phyloP scores from a whole-genome alignment of 2,797 vertebrate species.

The Epinephelus coioides region DNA sequence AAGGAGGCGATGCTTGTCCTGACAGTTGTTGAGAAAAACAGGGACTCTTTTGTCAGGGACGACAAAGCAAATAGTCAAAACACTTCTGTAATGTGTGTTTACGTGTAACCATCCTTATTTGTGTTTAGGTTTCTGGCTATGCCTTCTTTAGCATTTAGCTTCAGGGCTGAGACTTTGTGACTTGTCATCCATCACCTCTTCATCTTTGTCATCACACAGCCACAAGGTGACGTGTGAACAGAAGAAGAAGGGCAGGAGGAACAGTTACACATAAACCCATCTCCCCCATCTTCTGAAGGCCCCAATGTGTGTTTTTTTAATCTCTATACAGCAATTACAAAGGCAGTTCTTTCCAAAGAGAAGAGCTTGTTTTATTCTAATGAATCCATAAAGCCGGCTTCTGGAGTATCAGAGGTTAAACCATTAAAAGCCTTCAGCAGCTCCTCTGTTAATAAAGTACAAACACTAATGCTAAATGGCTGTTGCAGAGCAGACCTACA shows the following conservation, averaged over 20 bases:
- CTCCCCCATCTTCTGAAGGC: not conserved
- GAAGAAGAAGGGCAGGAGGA: not conserved
- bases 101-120: not conserved
- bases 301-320: not conserved
- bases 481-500: not conserved
- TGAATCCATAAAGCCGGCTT: not conserved
- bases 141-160: not conserved
- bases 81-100: not conserved
- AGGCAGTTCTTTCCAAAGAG: not conserved
- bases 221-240: not conserved
- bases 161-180: slow-evolving; percentile 4
- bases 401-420: not conserved
- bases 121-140: not conserved
- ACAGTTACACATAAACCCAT: not conserved
- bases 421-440: not conserved
- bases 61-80: not conserved
- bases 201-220: slow-evolving; percentile 13
- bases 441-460: not conserved
- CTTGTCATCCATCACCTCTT: not conserved
- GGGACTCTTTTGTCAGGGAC: not conserved
- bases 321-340: not conserved
- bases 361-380: not conserved
- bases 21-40: not conserved
- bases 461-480: not conserved
- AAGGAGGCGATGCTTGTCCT: not conserved